Evolutionary conservation across 1,140 invertebrate species (phyloP).

Genomic region (Trichonephila clavata): DNA sequence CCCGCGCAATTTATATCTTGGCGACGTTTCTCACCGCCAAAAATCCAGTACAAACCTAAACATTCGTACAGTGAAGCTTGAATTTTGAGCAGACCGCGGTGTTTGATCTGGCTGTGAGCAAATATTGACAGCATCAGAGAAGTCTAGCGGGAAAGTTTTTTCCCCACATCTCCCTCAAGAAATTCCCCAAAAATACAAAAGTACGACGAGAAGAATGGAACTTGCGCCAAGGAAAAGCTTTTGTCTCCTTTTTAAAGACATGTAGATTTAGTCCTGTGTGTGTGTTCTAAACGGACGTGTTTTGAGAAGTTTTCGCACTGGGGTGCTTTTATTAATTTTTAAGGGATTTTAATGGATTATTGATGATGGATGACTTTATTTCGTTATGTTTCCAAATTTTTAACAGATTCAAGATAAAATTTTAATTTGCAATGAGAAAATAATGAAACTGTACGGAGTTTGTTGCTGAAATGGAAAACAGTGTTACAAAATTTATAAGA

Average conservation of each 20-base stretch:
- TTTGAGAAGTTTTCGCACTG: constrained; percentile 5
- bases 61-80: constrained; percentile 34
- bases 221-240: not conserved
- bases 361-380: not conserved
- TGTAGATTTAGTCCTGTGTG: not conserved
- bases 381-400: not conserved
- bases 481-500: too few species aligned
- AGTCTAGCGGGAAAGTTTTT: constrained; percentile 47
- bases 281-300: not conserved
- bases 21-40: not conserved
- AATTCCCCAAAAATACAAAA: constrained; percentile 39
- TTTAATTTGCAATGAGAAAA: not conserved
- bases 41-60: constrained; percentile 34
- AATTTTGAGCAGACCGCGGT: constrained; percentile 67
- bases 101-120: constrained; percentile 67
- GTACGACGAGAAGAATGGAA: not conserved
- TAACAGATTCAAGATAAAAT: too few species aligned
- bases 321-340: constrained; percentile 20
- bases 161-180: constrained; percentile 5
- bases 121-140: constrained; percentile 65
- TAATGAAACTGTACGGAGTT: not conserved
- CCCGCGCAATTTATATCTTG: not conserved
- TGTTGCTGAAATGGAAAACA: not conserved
- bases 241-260: constrained; percentile 1
- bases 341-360: not conserved